phyloP scores from a whole-genome alignment of 2,888 invertebrate species.

The Hylaea fasciaria region DNA sequence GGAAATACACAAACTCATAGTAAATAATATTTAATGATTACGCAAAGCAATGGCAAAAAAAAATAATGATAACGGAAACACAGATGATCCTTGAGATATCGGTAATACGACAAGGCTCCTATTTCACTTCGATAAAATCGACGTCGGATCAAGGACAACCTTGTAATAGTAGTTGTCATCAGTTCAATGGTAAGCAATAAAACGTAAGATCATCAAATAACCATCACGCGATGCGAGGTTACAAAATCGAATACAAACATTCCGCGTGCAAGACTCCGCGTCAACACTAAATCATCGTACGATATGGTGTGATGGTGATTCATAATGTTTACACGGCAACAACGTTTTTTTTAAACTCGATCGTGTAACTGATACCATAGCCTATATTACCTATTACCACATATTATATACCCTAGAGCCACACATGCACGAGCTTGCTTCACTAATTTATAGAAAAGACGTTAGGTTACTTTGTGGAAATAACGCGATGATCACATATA shows the following conservation, averaged over 20 bases:
- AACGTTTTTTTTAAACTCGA: conserved; percentile 3
- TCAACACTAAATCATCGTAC: conserved; percentile 46
- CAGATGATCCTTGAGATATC: background rate
- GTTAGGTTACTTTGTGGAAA: background rate
- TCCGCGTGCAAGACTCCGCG: conserved; percentile 26
- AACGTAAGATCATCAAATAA: conserved; percentile 30
- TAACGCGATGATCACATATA: conserved; percentile 19
- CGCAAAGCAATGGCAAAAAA: too few relatives aligned
- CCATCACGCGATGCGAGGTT: conserved; percentile 34
- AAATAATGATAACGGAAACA: background rate
- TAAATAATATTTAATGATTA: too few relatives aligned
- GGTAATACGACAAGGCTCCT: conserved; percentile 1
- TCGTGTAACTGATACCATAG: conserved; percentile 5
- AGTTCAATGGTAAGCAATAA: conserved; percentile 26
- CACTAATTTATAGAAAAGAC: too few relatives aligned
- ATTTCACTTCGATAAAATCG: conserved; percentile 1
- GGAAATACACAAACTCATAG: too few relatives aligned
- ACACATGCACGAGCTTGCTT: too few relatives aligned
- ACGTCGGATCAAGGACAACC: conserved; percentile 23
- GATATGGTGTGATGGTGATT: conserved; percentile 34
- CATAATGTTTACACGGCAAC: conserved; percentile 2
- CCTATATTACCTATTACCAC: too few relatives aligned
- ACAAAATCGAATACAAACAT: conserved; percentile 34
- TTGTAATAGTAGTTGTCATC: conserved; percentile 15
- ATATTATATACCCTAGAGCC: too few relatives aligned